Percentiles rank a stretch among this genome's conserved stretches.
phyloP scores from a whole-genome alignment of 2,888 invertebrate species.

The Timema cristinae region DNA sequence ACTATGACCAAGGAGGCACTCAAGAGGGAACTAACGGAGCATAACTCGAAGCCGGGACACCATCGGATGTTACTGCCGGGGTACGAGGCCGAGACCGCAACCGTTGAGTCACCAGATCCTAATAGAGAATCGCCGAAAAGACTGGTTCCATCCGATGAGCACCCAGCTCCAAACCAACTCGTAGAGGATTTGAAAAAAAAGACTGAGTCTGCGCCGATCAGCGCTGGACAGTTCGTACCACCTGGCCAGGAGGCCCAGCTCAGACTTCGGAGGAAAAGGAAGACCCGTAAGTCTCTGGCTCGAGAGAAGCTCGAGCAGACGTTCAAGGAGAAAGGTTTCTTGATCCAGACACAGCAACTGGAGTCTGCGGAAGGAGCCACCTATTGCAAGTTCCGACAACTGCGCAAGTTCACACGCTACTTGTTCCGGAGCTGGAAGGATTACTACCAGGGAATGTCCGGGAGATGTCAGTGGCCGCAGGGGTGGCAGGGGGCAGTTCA shows the following conservation, averaged over 20 bases:
- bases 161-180: neutral
- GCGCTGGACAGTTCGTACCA: conserved; percentile 22
- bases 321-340: conserved; percentile 87
- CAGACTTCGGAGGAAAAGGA: conserved; percentile 57
- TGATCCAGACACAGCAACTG: conserved; percentile 89
- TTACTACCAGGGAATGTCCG: conserved; percentile 74
- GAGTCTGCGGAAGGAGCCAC: conserved; percentile 92
- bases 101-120: too few species aligned
- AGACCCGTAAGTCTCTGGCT: conserved; percentile 77
- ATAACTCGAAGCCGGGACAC: neutral
- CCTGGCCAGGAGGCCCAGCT: conserved; percentile 16
- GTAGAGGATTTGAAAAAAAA: conserved; percentile 31
- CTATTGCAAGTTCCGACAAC: conserved; percentile 87
- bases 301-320: conserved; percentile 86
- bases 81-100: neutral
- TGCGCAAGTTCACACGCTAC: conserved; percentile 87
- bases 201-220: neutral
- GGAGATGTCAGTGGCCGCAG: conserved; percentile 31
- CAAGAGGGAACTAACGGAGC: conserved; percentile 12
- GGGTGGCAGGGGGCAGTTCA: conserved; percentile 26
- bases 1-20: conserved; percentile 13
- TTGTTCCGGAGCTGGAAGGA: conserved; percentile 91
- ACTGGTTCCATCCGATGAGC: neutral
- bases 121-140: neutral
- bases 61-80: conserved; percentile 8